A percentile compares a stretch with the other conserved stretches of the same genome.
Evolutionary conservation across 2,888 invertebrate species (phyloP).

Genomic region (Hemaris fuciformis): DNA sequence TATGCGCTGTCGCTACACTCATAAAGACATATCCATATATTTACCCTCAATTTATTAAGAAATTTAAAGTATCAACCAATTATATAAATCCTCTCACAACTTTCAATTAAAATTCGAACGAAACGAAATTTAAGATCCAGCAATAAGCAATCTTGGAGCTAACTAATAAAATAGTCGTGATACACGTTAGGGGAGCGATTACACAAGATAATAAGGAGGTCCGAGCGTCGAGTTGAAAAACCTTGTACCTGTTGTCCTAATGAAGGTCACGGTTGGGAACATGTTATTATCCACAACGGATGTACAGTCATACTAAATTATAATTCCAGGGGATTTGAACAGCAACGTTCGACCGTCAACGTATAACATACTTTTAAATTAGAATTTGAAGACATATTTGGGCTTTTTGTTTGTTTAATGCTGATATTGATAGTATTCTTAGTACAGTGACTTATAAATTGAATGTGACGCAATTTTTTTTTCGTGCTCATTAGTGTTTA

Average conservation of each 20-base stretch:
- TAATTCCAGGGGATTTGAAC: not conserved
- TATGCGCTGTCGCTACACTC: too few relatives aligned
- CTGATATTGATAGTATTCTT: too few relatives aligned
- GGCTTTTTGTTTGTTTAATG: too few relatives aligned
- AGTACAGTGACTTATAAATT: too few relatives aligned
- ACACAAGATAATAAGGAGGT: conserved; percentile 56
- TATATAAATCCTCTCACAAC: not conserved
- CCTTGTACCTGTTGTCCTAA: conserved; percentile 69
- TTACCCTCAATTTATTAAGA: too few relatives aligned
- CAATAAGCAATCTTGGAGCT: conserved; percentile 33
- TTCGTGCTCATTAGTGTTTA: too few relatives aligned
- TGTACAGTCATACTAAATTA: conserved; percentile 33
- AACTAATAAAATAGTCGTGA: conserved; percentile 52
- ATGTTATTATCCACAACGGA: conserved; percentile 49
- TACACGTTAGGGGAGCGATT: conserved; percentile 44
- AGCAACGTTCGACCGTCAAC: not conserved
- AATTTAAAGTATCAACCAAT: not conserved
- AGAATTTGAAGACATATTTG: too few relatives aligned
- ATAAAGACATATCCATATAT: too few relatives aligned
- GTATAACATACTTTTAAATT: too few relatives aligned
- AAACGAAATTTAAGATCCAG: conserved; percentile 25
- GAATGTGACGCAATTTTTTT: too few relatives aligned
- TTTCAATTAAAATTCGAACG: not conserved
- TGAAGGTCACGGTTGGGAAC: conserved; percentile 57
- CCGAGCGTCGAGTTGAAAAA: conserved; percentile 54